Base-by-base conservation (phyloP, 2,113 vertebrate genomes). In the Sitta europaea region DNA sequence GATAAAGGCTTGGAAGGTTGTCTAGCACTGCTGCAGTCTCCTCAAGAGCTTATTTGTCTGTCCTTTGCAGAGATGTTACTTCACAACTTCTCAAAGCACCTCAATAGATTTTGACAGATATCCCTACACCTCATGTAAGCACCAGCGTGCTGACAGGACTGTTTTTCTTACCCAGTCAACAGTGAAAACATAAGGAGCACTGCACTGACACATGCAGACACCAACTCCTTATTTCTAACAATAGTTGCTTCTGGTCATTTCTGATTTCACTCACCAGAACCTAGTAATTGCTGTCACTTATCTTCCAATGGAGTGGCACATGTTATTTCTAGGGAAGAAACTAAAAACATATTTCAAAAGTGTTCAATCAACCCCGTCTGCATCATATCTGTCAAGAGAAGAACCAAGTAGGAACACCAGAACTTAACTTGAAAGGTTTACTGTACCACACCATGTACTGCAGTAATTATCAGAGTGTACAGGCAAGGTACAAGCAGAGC, bases 71-170 rank as follows among this genome's bases (percentile, higher is more conserved):
- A 92, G 78, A 90, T 31, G 48, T 55, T 81, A 47, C 58, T 85
- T 94, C 57, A 40, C 48, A 88, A 35, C 51, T 92, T 90, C 51
- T 63, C 63, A 80, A 72, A 90, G 50, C 11, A 80, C 54, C 66
- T 88, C 57, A 66, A 12, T 0, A 57, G 90, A 76, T 72, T 82
- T 61, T 57, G 63, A 75, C 83, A 90, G n/a, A 80, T 59, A 94
- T 14, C 21, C 47, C 51, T 58, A 83, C 1, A 4, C 58, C 58
- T 90, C 42, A n/a, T 8, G 31, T 54, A 53, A 65, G 40, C 45
- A 90, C 29, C 42, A 70, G 54, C 4, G 5, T 12, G 47, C 18
- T 85, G 67, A 58, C 10, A 59, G 35, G 47, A 61, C 38, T 79
- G 11, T 27, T 62, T 28, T 74, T 73, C 36, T 59, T 54, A 78